Conservation (phyloP, 2,797 vertebrate genomes). For the Carcharodon carcharias region DNA sequence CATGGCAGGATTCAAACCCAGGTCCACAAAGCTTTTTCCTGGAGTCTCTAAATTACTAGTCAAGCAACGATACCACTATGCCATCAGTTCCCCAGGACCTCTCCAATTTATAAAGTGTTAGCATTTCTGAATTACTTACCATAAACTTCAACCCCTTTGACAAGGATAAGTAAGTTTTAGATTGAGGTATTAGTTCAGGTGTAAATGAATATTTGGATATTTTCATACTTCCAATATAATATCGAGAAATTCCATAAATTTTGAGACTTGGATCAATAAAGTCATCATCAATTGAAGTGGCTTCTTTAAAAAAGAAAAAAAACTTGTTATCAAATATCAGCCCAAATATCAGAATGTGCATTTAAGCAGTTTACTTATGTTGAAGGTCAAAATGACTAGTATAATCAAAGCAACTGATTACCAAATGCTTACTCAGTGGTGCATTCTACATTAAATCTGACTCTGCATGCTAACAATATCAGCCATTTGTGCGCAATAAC, state of each 20-base stretch:
- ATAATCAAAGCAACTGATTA: background rate
- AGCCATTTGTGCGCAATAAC: background rate
- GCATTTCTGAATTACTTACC: background rate
- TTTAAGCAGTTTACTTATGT: background rate
- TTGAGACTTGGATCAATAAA: constrained; percentile 28
- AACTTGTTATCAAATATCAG: background rate
- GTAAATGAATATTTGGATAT: background rate
- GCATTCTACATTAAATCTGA: background rate
- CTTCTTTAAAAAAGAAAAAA: background rate
- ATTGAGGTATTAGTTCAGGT: background rate
- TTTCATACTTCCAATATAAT: constrained; percentile 7
- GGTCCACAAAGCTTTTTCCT: too few relatives aligned
- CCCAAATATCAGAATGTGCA: background rate
- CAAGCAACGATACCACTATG: too few relatives aligned
- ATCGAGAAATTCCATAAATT: background rate
- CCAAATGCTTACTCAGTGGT: background rate
- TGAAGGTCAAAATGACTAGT: background rate
- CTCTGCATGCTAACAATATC: background rate
- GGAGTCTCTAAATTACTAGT: too few relatives aligned
- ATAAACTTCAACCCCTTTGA: background rate
- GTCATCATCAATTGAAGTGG: constrained; percentile 4
- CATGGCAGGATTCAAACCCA: too few relatives aligned
- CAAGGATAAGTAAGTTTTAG: background rate
- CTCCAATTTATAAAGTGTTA: background rate
- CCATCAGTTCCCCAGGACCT: too few relatives aligned